phyloP scores from a whole-genome alignment of 2,888 invertebrate genomes.

The Habroteleia sp. region DNA sequence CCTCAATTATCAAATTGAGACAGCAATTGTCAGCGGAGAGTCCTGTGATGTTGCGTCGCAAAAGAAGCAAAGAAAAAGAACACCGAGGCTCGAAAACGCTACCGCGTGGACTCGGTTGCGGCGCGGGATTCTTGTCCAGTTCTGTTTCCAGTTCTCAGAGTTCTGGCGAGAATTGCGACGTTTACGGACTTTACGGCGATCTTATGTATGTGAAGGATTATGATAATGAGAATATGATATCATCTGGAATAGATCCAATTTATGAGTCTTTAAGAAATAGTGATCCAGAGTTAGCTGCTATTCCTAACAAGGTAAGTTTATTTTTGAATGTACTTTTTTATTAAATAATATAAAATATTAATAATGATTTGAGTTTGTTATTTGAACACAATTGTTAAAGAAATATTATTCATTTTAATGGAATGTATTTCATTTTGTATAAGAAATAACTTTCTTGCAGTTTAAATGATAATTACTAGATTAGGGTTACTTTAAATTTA shows the following conservation, averaged over 20 bases:
- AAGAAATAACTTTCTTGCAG: no score
- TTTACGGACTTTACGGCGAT: conserved; percentile 94
- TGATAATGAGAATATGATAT: conserved; percentile 86
- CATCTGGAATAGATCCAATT: conserved; percentile 87
- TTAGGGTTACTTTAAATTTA: no score
- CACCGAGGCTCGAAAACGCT: conserved; percentile 89
- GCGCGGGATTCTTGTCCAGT: conserved; percentile 83
- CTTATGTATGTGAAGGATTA: conserved; percentile 94
- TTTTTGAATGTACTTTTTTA: no score
- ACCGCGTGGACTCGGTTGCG: conserved; percentile 87
- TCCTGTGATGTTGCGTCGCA: conserved; percentile 84
- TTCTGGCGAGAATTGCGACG: conserved; percentile 88
- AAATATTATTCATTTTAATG: no score
- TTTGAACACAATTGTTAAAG: no score
- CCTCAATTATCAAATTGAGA: conserved; percentile 83
- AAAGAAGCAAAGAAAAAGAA: conserved; percentile 83
- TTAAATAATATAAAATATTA: no score
- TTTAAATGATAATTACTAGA: no score
- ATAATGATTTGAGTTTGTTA: no score
- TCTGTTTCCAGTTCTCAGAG: conserved; percentile 84
- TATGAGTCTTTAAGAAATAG: conserved; percentile 90
- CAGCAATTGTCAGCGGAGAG: conserved; percentile 85
- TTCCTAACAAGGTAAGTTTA: conserved; percentile 88
- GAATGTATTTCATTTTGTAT: no score
- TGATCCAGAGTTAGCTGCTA: conserved; percentile 91